Conservation (phyloP, 1,140 invertebrate species). For the Brachionus plicatilis region DNA sequence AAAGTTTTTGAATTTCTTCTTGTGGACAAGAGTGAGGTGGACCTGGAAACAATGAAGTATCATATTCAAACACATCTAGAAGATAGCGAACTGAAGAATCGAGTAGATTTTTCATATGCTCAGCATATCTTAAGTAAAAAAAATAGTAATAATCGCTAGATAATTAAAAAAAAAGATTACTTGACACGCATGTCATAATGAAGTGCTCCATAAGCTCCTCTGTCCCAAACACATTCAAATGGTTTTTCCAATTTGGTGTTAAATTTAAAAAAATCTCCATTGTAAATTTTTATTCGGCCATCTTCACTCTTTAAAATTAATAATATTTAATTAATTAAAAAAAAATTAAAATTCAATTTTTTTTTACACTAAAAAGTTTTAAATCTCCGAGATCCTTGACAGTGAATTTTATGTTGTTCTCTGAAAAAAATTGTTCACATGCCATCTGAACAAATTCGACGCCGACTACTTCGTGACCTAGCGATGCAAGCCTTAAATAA, state of each 20-base stretch:
- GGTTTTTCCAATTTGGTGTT: neutral
- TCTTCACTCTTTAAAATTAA: neutral
- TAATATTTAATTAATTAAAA: neutral
- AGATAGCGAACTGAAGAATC: neutral
- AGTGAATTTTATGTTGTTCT: neutral
- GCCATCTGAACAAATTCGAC: slow-evolving; percentile 5
- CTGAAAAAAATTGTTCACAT: neutral
- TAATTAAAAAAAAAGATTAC: neutral
- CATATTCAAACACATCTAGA: slow-evolving; percentile 25
- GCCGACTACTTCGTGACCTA: neutral
- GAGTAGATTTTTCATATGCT: neutral
- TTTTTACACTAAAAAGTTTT: neutral
- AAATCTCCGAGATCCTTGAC: neutral
- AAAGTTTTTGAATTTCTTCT: neutral
- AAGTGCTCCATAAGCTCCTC: slow-evolving; percentile 5
- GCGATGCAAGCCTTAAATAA: neutral
- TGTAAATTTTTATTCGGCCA: neutral
- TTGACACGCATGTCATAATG: neutral
- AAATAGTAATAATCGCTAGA: neutral
- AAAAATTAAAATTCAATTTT: too few species aligned
- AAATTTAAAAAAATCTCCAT: slow-evolving; percentile 30
- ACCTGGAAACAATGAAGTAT: slow-evolving; percentile 1
- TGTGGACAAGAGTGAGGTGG: neutral
- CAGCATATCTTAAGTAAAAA: neutral
- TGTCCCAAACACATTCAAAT: slow-evolving; percentile 39